Base-by-base conservation (phyloP, 1,140 invertebrate species). In the Eupeodes corollae region DNA sequence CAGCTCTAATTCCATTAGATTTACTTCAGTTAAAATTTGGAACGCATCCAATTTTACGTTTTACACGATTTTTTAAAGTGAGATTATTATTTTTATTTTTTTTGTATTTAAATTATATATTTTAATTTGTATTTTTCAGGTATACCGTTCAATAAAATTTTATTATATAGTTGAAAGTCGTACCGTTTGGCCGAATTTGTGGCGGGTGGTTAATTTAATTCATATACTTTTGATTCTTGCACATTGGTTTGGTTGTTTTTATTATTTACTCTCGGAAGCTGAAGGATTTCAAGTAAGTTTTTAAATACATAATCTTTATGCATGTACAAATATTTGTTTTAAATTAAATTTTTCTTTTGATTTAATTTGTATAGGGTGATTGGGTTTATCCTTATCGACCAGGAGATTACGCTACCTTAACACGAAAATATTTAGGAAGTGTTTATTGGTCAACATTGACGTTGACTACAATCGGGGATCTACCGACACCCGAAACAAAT, bases 241-340 rank as follows among this genome's bases (percentile, higher is more conserved):
- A 16, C 93, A 97, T 63, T 97, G 92, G 92, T 97, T 96, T 66
- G 92, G 91, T 32, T 95, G 91, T 67, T 97, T 97, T 73, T 96
- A 96, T 74, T 96, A 89, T 73, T 71, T 96, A 49, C 78, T 97
- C 18, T 93, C 90, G 6, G 89, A 95, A 65, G 84, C 86, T 19
- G 91, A 96, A 70, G 83, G 81, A 3, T 94, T 93, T 69, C 76
- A 79, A 68, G 83, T 80, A 47, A 64, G 61, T 31, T 9, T 48
- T 18, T 15, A 19, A 13, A 26, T 16, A 2, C 42, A 21, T n/a
- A n/a, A 19, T 3, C 21, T n/a, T n/a, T 26, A 26, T 16, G 31
- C 18, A 12, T 37, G 35, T 14, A 39, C 1, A 5, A 13, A 13
- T 31, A 35, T 38, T 50, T 45, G 45, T 1, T 39, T 31, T 15